phyloP scores from a whole-genome alignment of 2,888 invertebrate species.

The Perizoma affinitatum region DNA sequence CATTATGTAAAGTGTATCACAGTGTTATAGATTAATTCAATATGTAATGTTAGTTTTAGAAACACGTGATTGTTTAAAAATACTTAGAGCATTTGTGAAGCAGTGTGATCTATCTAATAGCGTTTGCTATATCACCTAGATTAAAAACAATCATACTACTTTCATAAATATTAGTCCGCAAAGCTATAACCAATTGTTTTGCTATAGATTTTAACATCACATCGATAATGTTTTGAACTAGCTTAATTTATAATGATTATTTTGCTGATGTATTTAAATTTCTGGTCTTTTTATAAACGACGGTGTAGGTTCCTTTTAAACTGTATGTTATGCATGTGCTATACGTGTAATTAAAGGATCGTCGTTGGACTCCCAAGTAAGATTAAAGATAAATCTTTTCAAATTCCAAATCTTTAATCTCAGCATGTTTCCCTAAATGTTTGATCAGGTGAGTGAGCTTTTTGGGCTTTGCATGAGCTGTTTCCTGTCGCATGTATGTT shows the following conservation, averaged over 20 bases:
- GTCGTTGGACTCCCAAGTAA: conserved; percentile 83
- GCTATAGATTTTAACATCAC: conserved; percentile 79
- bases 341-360: conserved; percentile 77
- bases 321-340: conserved; percentile 61
- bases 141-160: conserved; percentile 46
- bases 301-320: conserved; percentile 47
- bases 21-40: conserved; percentile 79
- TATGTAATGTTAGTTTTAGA: conserved; percentile 80
- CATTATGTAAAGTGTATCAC: conserved; percentile 78
- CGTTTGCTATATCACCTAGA: conserved; percentile 31
- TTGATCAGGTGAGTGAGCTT: conserved; percentile 66
- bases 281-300: conserved; percentile 61
- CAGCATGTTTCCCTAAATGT: conserved; percentile 59
- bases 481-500: conserved; percentile 73
- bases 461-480: conserved; percentile 67
- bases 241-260: conserved; percentile 69
- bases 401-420: conserved; percentile 57
- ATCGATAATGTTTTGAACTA: conserved; percentile 68
- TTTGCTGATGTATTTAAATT: conserved; percentile 68
- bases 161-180: conserved; percentile 65
- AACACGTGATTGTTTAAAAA: conserved; percentile 65
- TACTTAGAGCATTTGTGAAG: conserved; percentile 58
- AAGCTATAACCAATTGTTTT: conserved; percentile 81
- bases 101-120: conserved; percentile 50
- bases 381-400: conserved; percentile 66